Evolutionary conservation across 2,113 vertebrate species (phyloP), one percentile per base, ranked within the genome.

Genomic region (Dermatemys mawii): DNA sequence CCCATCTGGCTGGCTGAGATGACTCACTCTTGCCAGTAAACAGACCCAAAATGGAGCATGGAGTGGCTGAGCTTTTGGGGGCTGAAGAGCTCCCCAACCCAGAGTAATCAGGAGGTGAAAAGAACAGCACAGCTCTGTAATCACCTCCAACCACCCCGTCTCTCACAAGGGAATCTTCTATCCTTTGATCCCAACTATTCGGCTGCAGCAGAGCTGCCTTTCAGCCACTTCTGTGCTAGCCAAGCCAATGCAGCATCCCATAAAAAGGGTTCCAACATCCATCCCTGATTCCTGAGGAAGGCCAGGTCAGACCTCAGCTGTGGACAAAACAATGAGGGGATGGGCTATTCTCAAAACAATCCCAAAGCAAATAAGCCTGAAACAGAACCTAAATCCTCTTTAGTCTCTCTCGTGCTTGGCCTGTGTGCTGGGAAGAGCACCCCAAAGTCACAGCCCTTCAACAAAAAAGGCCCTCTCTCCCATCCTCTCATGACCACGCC

Each of bases 11-110:
- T 90, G 73, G 2, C 35, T 26, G n/a, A 70, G 55, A 50, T 2
- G 14, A 7, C 12, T 78, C 90, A 76, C 51, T 10, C 54, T 22
- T 54, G 38, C 27, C 46, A 16, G 29, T 81, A 84, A 5, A 55
- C 3, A 49, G 6, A 83, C 78, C 10, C 38, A 14, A 1, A 38
- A 46, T 70, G 49, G 70, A 81, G 41, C 0, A 0, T 21, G 16
- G 85, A 49, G 19, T 79, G 3, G 11, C 26, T 60, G 35, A 88
- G 76, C 48, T 87, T 3, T 26, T 51, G 80, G 49, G 6, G 1
- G 44, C 35, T 76, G 48, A 48, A 57, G 35, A 32, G 19, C 55
- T 22, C n/a, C 46, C 12, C 46, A 14, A n/a, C 21, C 53, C 67
- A 55, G 32, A 67, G n/a, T 2, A 48, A 16, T 10, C 75, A 48